A percentile compares a stretch with the other conserved stretches of the same genome.
These are phyloP conservation scores for Tyrannus savana DNA, from an alignment of 2,113 vertebrate genomes.

Conservation along the genomic window DNA sequence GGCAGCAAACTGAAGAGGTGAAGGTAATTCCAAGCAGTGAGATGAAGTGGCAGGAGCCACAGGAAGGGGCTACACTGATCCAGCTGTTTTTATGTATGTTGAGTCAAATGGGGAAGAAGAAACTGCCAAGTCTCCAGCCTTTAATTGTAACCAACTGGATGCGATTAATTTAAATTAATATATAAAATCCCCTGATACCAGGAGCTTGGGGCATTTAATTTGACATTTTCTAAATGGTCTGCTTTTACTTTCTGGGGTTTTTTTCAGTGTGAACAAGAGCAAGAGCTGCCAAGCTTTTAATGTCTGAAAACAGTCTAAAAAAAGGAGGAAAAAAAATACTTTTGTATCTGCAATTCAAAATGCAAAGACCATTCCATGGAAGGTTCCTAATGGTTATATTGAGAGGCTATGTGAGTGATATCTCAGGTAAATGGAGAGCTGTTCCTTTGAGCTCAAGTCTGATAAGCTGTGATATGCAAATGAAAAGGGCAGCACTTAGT, in stretches of 20 bases:
- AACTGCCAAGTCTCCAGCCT: background rate
- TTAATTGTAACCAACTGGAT: background rate
- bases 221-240: background rate
- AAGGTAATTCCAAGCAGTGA: background rate
- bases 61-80: background rate
- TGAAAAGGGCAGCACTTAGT: background rate
- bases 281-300: background rate
- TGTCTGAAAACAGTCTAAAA: background rate
- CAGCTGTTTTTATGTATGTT: background rate
- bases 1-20: background rate
- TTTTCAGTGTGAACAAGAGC: background rate
- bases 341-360: background rate
- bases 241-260: background rate
- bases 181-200: background rate
- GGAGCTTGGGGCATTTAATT: background rate
- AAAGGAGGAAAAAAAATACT: background rate
- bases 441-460: background rate
- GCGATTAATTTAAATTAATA: conserved; percentile 11
- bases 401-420: background rate
- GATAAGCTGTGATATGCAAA: background rate
- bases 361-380: background rate
- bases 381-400: background rate
- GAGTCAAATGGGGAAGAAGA: background rate
- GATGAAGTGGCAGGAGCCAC: background rate
- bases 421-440: background rate